Conservation (phyloP, 2,113 vertebrate genomes). For the Dromaius novaehollandiae region DNA sequence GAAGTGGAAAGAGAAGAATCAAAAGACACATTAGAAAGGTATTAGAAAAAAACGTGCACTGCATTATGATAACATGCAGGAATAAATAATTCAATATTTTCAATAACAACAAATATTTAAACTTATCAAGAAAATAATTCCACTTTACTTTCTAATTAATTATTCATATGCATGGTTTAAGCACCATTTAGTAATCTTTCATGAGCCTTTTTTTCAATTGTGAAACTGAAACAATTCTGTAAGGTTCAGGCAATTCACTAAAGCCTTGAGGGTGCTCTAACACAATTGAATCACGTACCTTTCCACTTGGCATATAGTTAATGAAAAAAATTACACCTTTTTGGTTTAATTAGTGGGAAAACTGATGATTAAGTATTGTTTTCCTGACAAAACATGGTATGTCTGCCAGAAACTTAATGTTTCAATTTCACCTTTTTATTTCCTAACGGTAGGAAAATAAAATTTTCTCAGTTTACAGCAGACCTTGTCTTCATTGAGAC, state of each 20-base stretch:
- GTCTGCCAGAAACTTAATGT: not conserved
- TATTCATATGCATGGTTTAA: slow-evolving; percentile 8
- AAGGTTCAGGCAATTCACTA: not conserved
- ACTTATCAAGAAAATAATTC: slow-evolving; percentile 6
- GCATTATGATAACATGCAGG: not conserved
- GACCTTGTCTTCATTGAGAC: not conserved
- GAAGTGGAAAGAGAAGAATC: not conserved
- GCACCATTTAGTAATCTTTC: not conserved
- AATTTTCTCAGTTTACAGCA: not conserved
- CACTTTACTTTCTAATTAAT: slow-evolving; percentile 7
- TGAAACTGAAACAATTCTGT: not conserved
- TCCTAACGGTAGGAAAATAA: not conserved
- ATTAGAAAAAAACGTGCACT: not conserved
- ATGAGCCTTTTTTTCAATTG: not conserved
- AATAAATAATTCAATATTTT: not conserved
- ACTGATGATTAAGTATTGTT: not conserved
- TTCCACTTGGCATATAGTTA: not conserved
- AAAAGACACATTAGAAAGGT: not conserved
- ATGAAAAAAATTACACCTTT: not conserved
- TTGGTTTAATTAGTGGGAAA: not conserved
- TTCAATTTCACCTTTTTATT: not conserved
- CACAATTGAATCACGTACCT: not conserved
- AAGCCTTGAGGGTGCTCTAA: not conserved
- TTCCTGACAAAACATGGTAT: not conserved
- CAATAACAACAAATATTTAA: not conserved